Percentiles rank a stretch among this genome's conserved stretches.
phyloP scores from a whole-genome alignment of 2,888 invertebrate genomes.

The Trypoxylon attenuatum region DNA sequence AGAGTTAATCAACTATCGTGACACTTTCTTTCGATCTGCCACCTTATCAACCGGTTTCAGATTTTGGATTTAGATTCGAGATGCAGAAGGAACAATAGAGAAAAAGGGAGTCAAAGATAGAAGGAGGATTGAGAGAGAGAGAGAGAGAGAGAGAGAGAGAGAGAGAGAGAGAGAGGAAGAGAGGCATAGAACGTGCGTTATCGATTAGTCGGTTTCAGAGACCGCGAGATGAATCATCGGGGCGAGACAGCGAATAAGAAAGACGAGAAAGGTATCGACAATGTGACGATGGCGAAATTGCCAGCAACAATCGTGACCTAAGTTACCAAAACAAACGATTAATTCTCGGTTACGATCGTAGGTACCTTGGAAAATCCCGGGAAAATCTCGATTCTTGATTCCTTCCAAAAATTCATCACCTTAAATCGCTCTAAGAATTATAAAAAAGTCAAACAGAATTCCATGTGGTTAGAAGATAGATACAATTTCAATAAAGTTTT shows the following conservation, averaged over 20 bases:
- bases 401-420: too few species aligned
- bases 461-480: too few species aligned
- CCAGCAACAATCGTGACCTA: constrained; percentile 6
- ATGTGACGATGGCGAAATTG: constrained; percentile 4
- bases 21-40: too few species aligned
- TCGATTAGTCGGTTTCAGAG: constrained; percentile 14
- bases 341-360: not conserved
- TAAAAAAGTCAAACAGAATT: too few species aligned
- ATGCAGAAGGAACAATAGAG: too few species aligned
- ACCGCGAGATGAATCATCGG: constrained; percentile 3
- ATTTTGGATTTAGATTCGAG: too few species aligned
- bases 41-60: too few species aligned
- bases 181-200: constrained; percentile 8
- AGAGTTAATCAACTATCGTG: too few species aligned
- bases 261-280: not conserved
- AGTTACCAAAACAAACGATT: not conserved
- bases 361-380: not conserved
- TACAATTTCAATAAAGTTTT: too few species aligned
- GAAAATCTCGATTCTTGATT: not conserved
- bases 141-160: not conserved
- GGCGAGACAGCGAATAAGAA: constrained; percentile 4
- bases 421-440: too few species aligned
- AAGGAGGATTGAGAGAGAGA: too few species aligned
- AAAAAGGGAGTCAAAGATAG: too few species aligned
- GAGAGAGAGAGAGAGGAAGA: constrained; percentile 11